phyloP scores from a whole-genome alignment of 2,888 invertebrate species.

The Stenodera caucasica region DNA sequence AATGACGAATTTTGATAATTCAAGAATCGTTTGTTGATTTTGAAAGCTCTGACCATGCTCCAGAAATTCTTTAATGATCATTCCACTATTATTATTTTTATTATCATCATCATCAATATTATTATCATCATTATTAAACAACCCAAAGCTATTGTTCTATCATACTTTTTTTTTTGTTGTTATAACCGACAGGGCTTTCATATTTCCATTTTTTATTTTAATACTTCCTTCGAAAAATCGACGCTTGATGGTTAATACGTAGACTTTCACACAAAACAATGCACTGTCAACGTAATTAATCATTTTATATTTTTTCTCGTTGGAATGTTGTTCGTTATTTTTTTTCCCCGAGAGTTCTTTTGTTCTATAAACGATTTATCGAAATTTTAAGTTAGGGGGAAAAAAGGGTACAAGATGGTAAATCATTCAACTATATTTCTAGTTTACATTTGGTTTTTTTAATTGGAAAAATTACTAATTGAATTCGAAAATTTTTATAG shows the following conservation, averaged over 20 bases:
- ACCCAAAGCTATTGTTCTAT: not conserved
- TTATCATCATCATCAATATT: not conserved
- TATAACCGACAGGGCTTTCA: not conserved
- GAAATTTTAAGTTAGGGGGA: not conserved
- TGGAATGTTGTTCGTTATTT: not conserved
- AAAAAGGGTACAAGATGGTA: too few species aligned
- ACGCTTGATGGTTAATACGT: not conserved
- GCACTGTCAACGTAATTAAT: constrained; percentile 8
- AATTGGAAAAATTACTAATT: not conserved
- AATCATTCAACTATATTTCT: too few species aligned
- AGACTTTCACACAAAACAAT: constrained; percentile 4
- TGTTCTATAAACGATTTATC: constrained; percentile 6
- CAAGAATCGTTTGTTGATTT: not conserved
- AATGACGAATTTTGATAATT: too few species aligned
- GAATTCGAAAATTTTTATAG: too few species aligned
- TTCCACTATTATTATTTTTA: not conserved
- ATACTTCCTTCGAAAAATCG: constrained; percentile 1
- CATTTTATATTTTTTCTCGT: not conserved
- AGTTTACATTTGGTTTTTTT: too few species aligned
- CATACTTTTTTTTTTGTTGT: not conserved
- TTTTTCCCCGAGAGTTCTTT: not conserved
- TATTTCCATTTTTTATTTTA: not conserved
- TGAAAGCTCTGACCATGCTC: not conserved
- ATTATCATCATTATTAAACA: not conserved
- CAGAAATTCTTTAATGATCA: not conserved